Evolutionary conservation across 2,888 invertebrate genomes (phyloP), one percentile per base, ranked within the genome.

Genomic region (Allacma fusca): DNA sequence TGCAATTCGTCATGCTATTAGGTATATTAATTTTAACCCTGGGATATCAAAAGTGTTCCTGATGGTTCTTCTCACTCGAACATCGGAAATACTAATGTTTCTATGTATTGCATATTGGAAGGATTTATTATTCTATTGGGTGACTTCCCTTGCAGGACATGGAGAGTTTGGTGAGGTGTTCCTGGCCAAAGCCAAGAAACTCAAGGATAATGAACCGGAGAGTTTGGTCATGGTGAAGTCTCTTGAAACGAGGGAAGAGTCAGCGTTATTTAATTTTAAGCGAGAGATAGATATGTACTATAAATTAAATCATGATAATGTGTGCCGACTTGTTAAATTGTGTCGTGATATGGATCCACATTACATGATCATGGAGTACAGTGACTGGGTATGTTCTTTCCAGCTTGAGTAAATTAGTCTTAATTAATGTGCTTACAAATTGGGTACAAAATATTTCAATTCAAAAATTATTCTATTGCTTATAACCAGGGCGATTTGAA

Each of bases 401-500:
- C n/a, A n/a, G n/a, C n/a, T n/a, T n/a, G 84, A 7, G 16, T 7
- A 68, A 50, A 26, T 57, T 1, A 7, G 34, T 7, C 5, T 34
- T 34, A 34, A 34, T 34, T 34, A 9, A 34, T n/a, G n/a, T n/a
- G n/a, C n/a, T n/a, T n/a, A n/a, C 16, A 50, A 5, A 50, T 67
- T 50, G 86, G 86, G 76, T n/a, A n/a, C n/a, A n/a, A n/a, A n/a
- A n/a, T n/a, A n/a, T n/a, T n/a, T n/a, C n/a, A n/a, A n/a, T n/a
- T n/a, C n/a, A n/a, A n/a, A n/a, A n/a, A n/a, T n/a, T n/a, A n/a
- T n/a, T n/a, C n/a, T n/a, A n/a, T n/a, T n/a, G n/a, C n/a, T n/a
- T n/a, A n/a, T n/a, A n/a, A n/a, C n/a, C 87, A 95, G 94, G 97
- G 97, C 7, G 97, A 97, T 86, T 88, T 97, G 73, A 97, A 97